phyloP scores from a whole-genome alignment of 2,113 vertebrate genomes.

The Eolophus roseicapilla region DNA sequence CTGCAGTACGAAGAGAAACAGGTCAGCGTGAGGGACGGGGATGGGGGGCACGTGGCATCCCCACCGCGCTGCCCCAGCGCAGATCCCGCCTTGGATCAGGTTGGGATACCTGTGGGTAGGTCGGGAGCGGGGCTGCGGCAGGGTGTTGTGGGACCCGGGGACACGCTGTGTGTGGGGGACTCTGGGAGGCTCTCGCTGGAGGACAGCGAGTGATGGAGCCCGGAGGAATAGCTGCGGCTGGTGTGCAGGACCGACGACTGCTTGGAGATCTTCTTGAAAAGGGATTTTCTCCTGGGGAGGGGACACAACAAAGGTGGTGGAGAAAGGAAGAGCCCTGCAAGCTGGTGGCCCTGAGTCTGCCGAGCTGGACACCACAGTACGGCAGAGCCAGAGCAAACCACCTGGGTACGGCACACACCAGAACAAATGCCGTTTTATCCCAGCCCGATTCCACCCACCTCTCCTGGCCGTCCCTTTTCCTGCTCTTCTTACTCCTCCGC shows the following conservation, averaged over 20 bases:
- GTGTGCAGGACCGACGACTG: constrained; percentile 88
- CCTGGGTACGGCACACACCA: accelerated
- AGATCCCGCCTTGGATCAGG: accelerated
- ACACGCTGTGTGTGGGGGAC: constrained; percentile 95
- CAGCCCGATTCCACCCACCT: constrained; percentile 60
- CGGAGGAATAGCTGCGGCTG: constrained; percentile 94
- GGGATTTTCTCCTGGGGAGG: constrained; percentile 79
- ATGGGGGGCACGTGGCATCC: not conserved
- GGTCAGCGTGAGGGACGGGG: not conserved
- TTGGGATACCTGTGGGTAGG: constrained; percentile 74
- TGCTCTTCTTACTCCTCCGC: constrained; percentile 87
- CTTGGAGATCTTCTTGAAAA: constrained; percentile 94
- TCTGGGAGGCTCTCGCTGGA: constrained; percentile 95
- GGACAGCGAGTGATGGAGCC: constrained; percentile 93
- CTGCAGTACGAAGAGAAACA: constrained; percentile 70
- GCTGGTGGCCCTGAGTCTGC: not conserved
- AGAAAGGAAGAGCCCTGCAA: not conserved
- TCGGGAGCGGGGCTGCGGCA: constrained; percentile 89
- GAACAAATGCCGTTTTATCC: not conserved
- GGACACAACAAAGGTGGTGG: not conserved
- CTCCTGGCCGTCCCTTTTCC: constrained; percentile 88
- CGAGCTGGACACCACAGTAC: accelerated
- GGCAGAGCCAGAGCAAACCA: not conserved
- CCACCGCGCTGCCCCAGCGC: not conserved
- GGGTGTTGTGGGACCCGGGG: constrained; percentile 85